phyloP scores from a whole-genome alignment of 2,888 invertebrate species.

The Dioctria rufipes region DNA sequence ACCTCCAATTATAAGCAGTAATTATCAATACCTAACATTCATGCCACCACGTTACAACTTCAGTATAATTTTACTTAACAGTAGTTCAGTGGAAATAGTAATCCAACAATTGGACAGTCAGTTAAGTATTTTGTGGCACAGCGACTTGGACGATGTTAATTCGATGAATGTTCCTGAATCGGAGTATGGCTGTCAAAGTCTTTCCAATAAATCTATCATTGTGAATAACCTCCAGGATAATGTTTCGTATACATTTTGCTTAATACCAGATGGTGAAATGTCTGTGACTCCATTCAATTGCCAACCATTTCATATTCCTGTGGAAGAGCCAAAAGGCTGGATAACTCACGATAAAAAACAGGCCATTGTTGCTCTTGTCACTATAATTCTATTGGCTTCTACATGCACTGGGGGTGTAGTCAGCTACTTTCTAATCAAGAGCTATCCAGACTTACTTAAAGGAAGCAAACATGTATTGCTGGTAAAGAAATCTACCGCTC shows the following conservation, averaged over 20 bases:
- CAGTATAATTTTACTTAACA: constrained; percentile 60
- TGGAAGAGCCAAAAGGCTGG: constrained; percentile 59
- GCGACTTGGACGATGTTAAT: constrained; percentile 58
- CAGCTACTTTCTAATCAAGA: constrained; percentile 65
- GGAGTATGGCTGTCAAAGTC: constrained; percentile 44
- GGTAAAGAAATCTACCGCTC: constrained; percentile 64
- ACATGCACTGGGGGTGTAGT: constrained; percentile 63
- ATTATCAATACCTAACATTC: constrained; percentile 60
- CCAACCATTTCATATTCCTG: constrained; percentile 66
- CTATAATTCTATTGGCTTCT: constrained; percentile 64
- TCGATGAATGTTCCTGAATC: not conserved
- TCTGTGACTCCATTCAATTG: constrained; percentile 66
- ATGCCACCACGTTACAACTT: constrained; percentile 64
- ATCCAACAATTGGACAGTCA: constrained; percentile 60
- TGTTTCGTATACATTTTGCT: constrained; percentile 67
- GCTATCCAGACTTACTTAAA: constrained; percentile 65
- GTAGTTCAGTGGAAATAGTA: constrained; percentile 62
- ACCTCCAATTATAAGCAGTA: not conserved
- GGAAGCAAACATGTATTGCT: constrained; percentile 66
- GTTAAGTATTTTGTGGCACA: constrained; percentile 67
- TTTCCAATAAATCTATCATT: constrained; percentile 58
- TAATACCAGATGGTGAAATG: constrained; percentile 60
- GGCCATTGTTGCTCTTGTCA: constrained; percentile 65
- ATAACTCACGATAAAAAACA: constrained; percentile 63
- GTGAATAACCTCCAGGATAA: constrained; percentile 62